These are phyloP conservation scores for Dendroctonus ponderosae DNA, from an alignment of 1,140 invertebrate species.

Conservation along the genomic window DNA sequence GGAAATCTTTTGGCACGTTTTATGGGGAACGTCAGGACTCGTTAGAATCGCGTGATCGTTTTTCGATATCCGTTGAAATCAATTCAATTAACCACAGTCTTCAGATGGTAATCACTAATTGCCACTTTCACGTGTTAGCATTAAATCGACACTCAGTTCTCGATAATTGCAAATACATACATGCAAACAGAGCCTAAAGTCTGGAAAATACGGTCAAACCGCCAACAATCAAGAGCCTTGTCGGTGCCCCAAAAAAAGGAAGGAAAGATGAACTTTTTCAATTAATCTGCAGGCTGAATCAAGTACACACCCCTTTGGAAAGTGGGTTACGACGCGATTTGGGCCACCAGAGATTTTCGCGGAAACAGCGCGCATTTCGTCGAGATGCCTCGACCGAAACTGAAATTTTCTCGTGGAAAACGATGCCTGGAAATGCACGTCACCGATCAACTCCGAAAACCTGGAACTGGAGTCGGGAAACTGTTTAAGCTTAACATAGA, in stretches of 20 bases:
- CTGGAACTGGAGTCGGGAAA: conserved; percentile 6
- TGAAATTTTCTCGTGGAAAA: not conserved
- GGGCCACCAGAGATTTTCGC: not conserved
- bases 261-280: not conserved
- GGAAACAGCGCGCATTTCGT: conserved; percentile 1
- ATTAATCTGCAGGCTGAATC: not conserved
- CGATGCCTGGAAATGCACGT: conserved; percentile 1
- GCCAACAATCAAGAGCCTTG: too few relatives aligned
- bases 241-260: too few relatives aligned
- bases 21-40: too few relatives aligned
- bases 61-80: too few relatives aligned
- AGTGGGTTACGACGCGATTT: not conserved
- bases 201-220: too few relatives aligned
- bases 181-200: too few relatives aligned
- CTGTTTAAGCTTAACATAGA: not conserved
- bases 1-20: too few relatives aligned
- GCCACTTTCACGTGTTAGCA: too few relatives aligned
- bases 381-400: conserved; percentile 1
- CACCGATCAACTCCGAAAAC: not conserved
- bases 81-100: too few relatives aligned
- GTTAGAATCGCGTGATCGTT: too few relatives aligned
- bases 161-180: not conserved
- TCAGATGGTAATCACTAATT: too few relatives aligned
- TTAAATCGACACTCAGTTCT: too few relatives aligned
- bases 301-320: conserved; percentile 1